phyloP scores from a whole-genome alignment of 2,113 vertebrate species.

The Osmerus eperlanus region DNA sequence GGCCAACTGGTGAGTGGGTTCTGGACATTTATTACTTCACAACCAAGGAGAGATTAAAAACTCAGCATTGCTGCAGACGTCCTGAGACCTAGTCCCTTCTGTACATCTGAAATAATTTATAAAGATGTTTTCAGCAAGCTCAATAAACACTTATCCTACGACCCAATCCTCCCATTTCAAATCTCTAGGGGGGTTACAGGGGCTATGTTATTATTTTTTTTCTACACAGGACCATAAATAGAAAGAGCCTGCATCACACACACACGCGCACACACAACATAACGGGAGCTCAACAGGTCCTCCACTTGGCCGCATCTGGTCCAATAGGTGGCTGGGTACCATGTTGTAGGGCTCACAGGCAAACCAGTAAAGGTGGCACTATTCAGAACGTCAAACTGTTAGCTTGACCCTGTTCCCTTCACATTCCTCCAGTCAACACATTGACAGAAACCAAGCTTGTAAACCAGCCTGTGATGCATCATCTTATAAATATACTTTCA shows the following conservation, averaged over 20 bases:
- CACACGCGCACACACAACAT: not conserved
- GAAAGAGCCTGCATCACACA: not conserved
- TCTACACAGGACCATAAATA: not conserved
- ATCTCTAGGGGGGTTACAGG: too few relatives aligned
- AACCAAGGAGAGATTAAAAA: not conserved
- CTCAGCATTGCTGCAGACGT: not conserved
- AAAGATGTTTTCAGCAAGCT: too few relatives aligned
- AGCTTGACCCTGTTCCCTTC: not conserved
- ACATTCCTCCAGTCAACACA: not conserved
- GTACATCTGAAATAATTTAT: too few relatives aligned
- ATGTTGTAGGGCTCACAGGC: slow-evolving; percentile 9
- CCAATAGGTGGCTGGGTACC: not conserved
- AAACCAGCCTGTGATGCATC: not conserved
- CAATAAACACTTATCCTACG: too few relatives aligned
- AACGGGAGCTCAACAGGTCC: not conserved
- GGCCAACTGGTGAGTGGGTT: too few relatives aligned
- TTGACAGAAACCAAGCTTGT: slow-evolving; percentile 30
- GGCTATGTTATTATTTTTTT: too few relatives aligned
- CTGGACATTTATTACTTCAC: not conserved
- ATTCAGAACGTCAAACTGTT: slow-evolving; percentile 18
- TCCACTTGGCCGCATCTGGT: not conserved
- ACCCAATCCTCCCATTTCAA: too few relatives aligned
- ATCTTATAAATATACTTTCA: slow-evolving; percentile 55
- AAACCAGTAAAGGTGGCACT: slow-evolving; percentile 1
- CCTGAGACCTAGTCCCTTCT: too few relatives aligned